Base-by-base conservation (phyloP, 2,888 invertebrate genomes). In the Empis livida region DNA sequence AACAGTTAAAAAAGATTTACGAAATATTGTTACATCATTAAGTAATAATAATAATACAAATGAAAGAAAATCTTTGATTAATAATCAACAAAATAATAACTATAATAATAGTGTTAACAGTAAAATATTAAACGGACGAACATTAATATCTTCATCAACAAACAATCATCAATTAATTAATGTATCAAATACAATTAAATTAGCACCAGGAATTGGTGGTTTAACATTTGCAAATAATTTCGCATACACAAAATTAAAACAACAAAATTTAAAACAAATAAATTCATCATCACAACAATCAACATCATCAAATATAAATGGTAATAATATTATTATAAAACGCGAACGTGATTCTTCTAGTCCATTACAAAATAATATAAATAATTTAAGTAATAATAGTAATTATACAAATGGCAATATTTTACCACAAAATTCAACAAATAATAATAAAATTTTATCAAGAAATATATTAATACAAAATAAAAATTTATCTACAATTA, bases 171-270 rank as follows among this genome's bases (percentile, higher is more conserved):
- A 14, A 14, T 23, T 41, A 23, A 54, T 52, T 31, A 43, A 53
- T 13, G 46, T 53, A 2, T 59, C 62, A 10, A 68, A 63, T 50
- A 69, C 68, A 17, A 68, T 69, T 8, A 70, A 70, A 51, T 52
- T 70, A 44, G 68, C 63, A 4, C 64, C 68, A 0, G 69, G 68
- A 14, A 68, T 68, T 45, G 70, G 69, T 16, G 68, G 68, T 0
- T 55, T 69, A 23, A 67, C 70, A 11, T 68, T 70, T 55, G 67
- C 67, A 23, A 69, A 69, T 48, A 69, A 67, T 53, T 59, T 63
- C 17, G 63, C 68, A 1, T 69, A 67, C 49, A 65, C 67, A 45
- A 69, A 68, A 48, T 52, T 69, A 5, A 68, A 69, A 54, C 65
- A 68, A 38, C 62, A 62, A 13, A 43, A 49, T 31, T 43, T 43